Evolutionary conservation across 2,888 invertebrate genomes (phyloP).

Genomic region (Oligia fasciuncula): DNA sequence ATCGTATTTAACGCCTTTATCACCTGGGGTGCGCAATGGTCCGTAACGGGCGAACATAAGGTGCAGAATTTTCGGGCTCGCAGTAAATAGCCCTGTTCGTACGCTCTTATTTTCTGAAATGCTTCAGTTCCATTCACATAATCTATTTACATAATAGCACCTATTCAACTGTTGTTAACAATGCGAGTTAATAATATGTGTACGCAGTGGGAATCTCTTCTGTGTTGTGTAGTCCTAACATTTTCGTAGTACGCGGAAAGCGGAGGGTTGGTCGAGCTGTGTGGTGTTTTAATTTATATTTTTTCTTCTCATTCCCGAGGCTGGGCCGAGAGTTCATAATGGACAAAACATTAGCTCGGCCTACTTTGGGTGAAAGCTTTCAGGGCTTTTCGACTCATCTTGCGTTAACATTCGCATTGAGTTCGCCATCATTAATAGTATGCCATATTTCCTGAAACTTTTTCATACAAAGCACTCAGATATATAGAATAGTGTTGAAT

Average conservation of each 20-base stretch:
- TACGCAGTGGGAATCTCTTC: constrained; percentile 50
- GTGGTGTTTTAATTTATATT: constrained; percentile 82
- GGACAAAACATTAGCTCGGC: constrained; percentile 86
- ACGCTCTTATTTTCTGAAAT: constrained; percentile 66
- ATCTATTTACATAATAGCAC: constrained; percentile 69
- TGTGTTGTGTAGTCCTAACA: constrained; percentile 61
- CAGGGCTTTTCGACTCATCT: constrained; percentile 82
- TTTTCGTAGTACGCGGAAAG: constrained; percentile 66
- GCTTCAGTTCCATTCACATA: constrained; percentile 63
- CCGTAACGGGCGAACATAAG: constrained; percentile 76
- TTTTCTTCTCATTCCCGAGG: constrained; percentile 74
- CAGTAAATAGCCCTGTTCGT: constrained; percentile 68
- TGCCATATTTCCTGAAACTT: constrained; percentile 60
- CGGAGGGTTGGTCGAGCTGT: constrained; percentile 67
- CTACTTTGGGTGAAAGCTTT: constrained; percentile 86
- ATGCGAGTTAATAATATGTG: constrained; percentile 62
- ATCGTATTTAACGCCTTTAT: constrained; percentile 88
- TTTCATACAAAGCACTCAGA: constrained; percentile 48
- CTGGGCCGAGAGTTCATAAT: constrained; percentile 82
- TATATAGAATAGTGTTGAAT: constrained; percentile 38
- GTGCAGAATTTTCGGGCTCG: constrained; percentile 67
- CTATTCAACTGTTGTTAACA: constrained; percentile 67
- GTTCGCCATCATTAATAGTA: constrained; percentile 66
- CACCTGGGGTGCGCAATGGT: constrained; percentile 87
- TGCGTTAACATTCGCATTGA: constrained; percentile 72